These are phyloP conservation scores for Tineola bisselliella DNA, from an alignment of 2,888 invertebrate genomes.

Conservation along the genomic window DNA sequence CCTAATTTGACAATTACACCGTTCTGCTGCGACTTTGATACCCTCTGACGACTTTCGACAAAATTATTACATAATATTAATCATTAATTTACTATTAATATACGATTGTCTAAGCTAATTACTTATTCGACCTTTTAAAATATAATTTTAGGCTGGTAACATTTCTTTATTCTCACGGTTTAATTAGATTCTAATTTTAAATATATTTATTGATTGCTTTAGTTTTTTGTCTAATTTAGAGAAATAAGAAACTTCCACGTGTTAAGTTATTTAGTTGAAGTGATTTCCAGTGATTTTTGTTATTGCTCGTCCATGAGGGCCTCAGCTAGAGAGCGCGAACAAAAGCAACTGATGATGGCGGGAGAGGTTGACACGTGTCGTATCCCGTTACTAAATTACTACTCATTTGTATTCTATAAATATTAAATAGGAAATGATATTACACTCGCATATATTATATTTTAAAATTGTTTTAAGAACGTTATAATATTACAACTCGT, in stretches of 20 bases:
- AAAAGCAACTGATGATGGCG: conserved; percentile 37
- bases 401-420: conserved; percentile 9
- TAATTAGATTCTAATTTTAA: no score
- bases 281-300: not conserved
- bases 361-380: conserved; percentile 30
- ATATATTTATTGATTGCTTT: no score
- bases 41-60: not conserved
- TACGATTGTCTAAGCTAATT: no score
- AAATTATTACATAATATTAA: no score
- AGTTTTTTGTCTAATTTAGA: no score
- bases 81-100: no score
- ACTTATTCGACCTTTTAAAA: no score
- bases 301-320: not conserved
- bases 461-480: not conserved
- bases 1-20: conserved; percentile 61
- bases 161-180: no score
- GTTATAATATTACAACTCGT: not conserved
- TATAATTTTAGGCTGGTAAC: no score
- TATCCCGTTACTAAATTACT: conserved; percentile 5
- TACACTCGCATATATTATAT: not conserved
- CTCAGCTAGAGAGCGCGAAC: conserved; percentile 20
- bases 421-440: conserved; percentile 11
- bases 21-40: conserved; percentile 14
- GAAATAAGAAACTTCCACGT: no score
- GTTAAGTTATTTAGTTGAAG: not conserved